Base-by-base conservation (phyloP, 2,113 vertebrate species). In the Sturnus vulgaris region DNA sequence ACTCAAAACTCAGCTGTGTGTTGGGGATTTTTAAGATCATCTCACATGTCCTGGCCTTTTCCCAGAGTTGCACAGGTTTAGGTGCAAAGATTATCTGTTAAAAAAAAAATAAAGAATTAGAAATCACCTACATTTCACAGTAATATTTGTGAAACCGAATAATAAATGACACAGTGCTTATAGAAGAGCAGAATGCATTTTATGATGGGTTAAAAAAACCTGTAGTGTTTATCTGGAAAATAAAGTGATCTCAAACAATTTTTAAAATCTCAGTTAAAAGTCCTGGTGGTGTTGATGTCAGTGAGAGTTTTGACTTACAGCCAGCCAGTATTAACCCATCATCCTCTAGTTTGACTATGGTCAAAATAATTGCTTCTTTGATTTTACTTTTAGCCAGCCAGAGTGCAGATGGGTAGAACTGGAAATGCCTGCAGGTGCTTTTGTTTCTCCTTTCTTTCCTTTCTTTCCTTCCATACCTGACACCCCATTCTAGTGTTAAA, bases 371-470 rank as follows among this genome's bases (percentile, higher is more conserved):
- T 37, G 30, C 66, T 73, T 39, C 7, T 81, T 82, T 33, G 24
- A 44, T 75, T 88, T 92, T 94, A 56, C 82, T 52, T 77, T 56
- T 82, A 94, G 92, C 96, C 88, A 95, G 86, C 93, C 82, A 79
- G 93, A 92, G 84, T 55, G 18, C 39, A 46, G 78, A 82, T 82
- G 82, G 59, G 55, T 92, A 83, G 63, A 95, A 91, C 95, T 96
- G 69, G 95, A 96, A 95, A 78, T 80, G 39, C 60, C 75, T 92
- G 60, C 83, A 35, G 82, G 56, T 61, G 72, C 22, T 46, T 71
- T 46, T 42, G 28, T 40, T 64, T 27, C 4, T 65, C 68, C 55
- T 63, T 64, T 44, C 66, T 57, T 85, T 56, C 18, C 44, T 52
- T 76, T 70, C 72, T 7, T 23, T 50, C 49, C 82, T 64, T 89